phyloP scores from a whole-genome alignment of 2,797 vertebrate genomes.

The Cercopithecus hamlyni region DNA sequence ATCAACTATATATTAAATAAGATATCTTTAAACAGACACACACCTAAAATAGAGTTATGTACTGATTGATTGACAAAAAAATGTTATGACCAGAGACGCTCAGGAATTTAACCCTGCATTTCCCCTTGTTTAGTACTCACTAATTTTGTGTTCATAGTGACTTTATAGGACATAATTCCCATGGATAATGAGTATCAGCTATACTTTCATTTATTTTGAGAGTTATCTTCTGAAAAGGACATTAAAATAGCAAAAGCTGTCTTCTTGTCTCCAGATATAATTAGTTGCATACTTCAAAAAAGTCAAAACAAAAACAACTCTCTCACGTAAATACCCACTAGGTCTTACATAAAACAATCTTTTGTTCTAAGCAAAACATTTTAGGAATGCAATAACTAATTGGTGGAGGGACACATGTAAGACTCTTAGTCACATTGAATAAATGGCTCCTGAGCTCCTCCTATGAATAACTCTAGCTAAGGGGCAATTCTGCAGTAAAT shows the following conservation, averaged over 20 bases:
- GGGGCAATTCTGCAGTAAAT: background rate
- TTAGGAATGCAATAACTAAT: background rate
- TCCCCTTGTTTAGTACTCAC: background rate
- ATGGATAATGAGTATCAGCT: background rate
- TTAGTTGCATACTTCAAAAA: slow-evolving; percentile 4
- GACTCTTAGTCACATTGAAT: background rate
- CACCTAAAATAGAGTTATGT: background rate
- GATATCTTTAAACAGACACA: slow-evolving; percentile 15
- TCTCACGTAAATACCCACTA: background rate
- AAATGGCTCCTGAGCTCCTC: background rate
- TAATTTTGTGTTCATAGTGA: background rate
- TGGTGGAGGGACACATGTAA: background rate
- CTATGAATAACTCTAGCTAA: background rate
- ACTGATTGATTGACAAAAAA: background rate
- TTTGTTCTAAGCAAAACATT: slow-evolving; percentile 27
- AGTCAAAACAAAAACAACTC: slow-evolving; percentile 11
- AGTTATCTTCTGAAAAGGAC: background rate
- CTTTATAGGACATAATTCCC: background rate
- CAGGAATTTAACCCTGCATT: background rate
- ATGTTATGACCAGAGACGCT: background rate
- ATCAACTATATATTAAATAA: background rate
- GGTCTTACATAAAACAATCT: slow-evolving; percentile 11
- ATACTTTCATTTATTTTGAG: background rate
- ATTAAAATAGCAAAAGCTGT: slow-evolving; percentile 27
- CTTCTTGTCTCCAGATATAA: slow-evolving; percentile 15